Evolutionary conservation across 37 sponge, comb jelly and placozoan genomes (phyloP).

Genomic region (Corticium candelabrum): DNA sequence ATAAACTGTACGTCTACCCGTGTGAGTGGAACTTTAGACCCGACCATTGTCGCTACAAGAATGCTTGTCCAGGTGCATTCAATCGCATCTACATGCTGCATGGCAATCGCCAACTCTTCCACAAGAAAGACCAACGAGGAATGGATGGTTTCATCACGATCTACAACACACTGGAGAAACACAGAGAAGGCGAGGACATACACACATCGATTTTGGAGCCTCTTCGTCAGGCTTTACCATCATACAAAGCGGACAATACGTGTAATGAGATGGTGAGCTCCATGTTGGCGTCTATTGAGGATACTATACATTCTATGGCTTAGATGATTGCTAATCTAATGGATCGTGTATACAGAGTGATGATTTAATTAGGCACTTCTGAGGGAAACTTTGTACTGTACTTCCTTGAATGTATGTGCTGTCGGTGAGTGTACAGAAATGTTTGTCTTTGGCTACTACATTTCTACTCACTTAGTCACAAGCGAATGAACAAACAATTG

Average conservation of each 20-base stretch:
- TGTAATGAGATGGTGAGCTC: neutral
- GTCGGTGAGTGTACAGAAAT: too few species aligned
- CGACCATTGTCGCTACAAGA: constrained; percentile 7
- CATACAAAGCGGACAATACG: neutral
- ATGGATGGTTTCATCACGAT: neutral
- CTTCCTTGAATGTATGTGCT: too few species aligned
- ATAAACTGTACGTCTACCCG: neutral
- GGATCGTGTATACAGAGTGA: too few species aligned
- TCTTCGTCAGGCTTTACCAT: neutral
- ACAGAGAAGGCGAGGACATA: neutral
- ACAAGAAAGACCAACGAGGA: neutral
- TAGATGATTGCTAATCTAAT: too few species aligned
- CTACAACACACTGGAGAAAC: neutral
- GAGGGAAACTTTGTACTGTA: too few species aligned
- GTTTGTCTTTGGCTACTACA: too few species aligned
- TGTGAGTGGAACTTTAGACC: constrained; percentile 12
- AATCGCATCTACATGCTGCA: constrained; percentile 9
- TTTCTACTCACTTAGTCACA: too few species aligned
- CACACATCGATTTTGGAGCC: neutral
- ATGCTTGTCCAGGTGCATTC: neutral
- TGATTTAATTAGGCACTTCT: too few species aligned
- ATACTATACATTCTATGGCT: too few species aligned
- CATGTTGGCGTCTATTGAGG: neutral
- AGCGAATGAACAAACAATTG: too few species aligned
- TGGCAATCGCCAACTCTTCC: constrained; percentile 3